Evolutionary conservation across 2,113 vertebrate genomes (phyloP).

Genomic region (Romanogobio albipinnatus): DNA sequence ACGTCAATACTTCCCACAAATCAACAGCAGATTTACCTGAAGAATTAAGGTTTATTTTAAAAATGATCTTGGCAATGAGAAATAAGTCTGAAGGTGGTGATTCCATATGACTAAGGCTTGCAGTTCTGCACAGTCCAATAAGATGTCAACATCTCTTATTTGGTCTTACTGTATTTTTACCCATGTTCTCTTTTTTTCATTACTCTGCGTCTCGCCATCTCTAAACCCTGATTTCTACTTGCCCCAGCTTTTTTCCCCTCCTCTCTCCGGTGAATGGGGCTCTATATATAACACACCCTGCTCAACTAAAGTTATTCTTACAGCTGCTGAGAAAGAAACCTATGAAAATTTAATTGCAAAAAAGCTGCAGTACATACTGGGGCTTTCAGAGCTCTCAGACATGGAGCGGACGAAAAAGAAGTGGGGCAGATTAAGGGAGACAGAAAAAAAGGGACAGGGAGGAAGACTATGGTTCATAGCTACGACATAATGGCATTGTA

Average conservation of each 20-base stretch:
- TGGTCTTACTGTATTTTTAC: slow-evolving; percentile 35
- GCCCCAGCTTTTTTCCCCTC: slow-evolving; percentile 38
- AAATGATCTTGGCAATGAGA: slow-evolving; percentile 11
- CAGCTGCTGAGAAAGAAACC: slow-evolving; percentile 72
- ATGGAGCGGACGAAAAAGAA: slow-evolving; percentile 44
- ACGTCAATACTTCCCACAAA: not conserved
- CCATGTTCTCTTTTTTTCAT: not conserved
- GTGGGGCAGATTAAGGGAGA: slow-evolving; percentile 31
- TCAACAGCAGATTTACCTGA: not conserved
- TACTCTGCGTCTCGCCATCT: slow-evolving; percentile 6
- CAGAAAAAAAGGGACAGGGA: not conserved
- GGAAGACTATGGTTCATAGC: not conserved
- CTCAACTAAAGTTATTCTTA: slow-evolving; percentile 77
- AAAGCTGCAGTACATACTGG: slow-evolving; percentile 72
- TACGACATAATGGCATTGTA: slow-evolving; percentile 1
- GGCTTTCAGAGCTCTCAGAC: slow-evolving; percentile 61
- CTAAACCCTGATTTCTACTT: slow-evolving; percentile 3
- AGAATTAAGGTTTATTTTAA: slow-evolving; percentile 7
- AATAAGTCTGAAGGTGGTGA: not conserved
- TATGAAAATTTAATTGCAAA: slow-evolving; percentile 79
- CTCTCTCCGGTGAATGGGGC: slow-evolving; percentile 57
- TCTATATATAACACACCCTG: slow-evolving; percentile 79
- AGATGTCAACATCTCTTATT: slow-evolving; percentile 3
- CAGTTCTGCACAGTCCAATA: slow-evolving; percentile 7
- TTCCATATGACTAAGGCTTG: not conserved